Conservation (phyloP, 2,113 vertebrate species). For the Micromys minutus region DNA sequence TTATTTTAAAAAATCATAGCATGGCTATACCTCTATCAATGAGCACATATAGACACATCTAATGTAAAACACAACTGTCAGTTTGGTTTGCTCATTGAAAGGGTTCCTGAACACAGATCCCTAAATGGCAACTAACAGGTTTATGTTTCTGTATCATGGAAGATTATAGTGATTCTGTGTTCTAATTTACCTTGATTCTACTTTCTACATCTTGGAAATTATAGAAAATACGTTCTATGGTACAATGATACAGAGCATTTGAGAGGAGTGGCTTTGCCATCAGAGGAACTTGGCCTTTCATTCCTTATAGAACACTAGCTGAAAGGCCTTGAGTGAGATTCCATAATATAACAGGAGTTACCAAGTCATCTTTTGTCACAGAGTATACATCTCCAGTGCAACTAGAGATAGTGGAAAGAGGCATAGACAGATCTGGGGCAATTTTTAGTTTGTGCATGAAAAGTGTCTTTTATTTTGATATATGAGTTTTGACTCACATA, state of each 20-base stretch:
- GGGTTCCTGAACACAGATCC: background rate
- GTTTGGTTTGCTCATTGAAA: conserved; percentile 15
- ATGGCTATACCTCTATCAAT: background rate
- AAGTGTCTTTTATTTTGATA: conserved; percentile 51
- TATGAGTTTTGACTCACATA: conserved; percentile 37
- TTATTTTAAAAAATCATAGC: background rate
- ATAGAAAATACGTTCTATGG: background rate
- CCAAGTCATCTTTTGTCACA: background rate
- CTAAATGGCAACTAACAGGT: background rate
- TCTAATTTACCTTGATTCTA: background rate
- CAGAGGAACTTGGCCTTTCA: background rate
- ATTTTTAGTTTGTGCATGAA: conserved; percentile 48
- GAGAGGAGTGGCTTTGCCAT: background rate
- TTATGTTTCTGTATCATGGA: background rate
- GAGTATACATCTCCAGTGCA: background rate
- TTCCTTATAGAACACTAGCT: background rate
- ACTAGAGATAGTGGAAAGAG: background rate
- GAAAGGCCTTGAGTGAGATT: background rate
- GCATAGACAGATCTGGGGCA: conserved; percentile 9
- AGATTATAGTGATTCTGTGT: conserved; percentile 33
- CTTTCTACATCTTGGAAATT: background rate
- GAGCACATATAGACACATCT: background rate
- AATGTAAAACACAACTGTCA: conserved; percentile 25
- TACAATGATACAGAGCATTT: background rate
- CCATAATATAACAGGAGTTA: background rate